These are phyloP conservation scores for Epistrophe grossulariae DNA, from an alignment of 2,888 invertebrate species.

Conservation along the genomic window DNA sequence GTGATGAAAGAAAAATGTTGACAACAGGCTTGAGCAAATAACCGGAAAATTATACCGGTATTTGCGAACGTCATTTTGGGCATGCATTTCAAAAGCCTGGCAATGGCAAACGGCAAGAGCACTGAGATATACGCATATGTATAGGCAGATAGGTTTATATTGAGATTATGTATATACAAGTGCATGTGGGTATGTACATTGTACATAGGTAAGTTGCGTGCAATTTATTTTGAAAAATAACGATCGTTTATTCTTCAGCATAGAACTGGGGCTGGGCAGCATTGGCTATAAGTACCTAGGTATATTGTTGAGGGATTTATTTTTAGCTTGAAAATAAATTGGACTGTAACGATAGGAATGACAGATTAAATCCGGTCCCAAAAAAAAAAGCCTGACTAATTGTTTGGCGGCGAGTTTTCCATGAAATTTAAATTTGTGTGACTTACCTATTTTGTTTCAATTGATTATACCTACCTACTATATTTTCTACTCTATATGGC, in stretches of 20 bases:
- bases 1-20: conserved; percentile 25
- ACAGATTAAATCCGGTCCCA: neutral
- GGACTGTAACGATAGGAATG: neutral
- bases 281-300: neutral
- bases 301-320: neutral
- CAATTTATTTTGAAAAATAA: conserved; percentile 34
- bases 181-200: too few relatives aligned
- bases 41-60: conserved; percentile 73
- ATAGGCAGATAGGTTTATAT: too few relatives aligned
- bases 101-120: neutral
- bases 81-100: conserved; percentile 22
- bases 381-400: neutral
- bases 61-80: conserved; percentile 53
- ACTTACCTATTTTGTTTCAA: neutral
- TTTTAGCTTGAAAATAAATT: neutral
- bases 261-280: neutral
- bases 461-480: too few relatives aligned
- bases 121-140: neutral
- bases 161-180: too few relatives aligned
- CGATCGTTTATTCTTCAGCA: conserved; percentile 10
- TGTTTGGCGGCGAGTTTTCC: neutral
- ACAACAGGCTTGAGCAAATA: conserved; percentile 40
- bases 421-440: neutral
- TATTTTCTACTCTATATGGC: neutral
- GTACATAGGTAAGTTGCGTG: neutral